Percentiles rank a stretch among this genome's conserved stretches.
Evolutionary conservation across 1,140 invertebrate genomes (phyloP).

Genomic region (Trichonephila clavipes): DNA sequence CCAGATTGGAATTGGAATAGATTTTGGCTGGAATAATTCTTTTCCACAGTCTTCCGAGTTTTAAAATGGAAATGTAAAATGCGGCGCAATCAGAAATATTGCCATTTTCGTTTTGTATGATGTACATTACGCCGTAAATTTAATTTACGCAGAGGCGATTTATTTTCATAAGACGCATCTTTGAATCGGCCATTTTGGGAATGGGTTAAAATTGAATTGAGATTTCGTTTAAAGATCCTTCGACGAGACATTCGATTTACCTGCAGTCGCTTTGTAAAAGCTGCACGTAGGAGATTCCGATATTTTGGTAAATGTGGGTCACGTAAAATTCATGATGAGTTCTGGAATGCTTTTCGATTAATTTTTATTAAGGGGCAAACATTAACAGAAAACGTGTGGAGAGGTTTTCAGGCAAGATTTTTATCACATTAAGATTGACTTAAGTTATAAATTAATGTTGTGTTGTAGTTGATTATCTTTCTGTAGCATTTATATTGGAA

Average conservation of each 20-base stretch:
- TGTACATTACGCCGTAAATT: not conserved
- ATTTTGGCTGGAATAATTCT: conserved; percentile 7
- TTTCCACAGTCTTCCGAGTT: not conserved
- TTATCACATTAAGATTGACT: too few species aligned
- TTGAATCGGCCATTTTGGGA: not conserved
- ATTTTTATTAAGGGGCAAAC: too few species aligned
- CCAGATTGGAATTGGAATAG: not conserved
- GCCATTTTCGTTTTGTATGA: conserved; percentile 1
- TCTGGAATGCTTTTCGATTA: too few species aligned
- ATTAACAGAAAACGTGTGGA: too few species aligned
- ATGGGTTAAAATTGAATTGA: not conserved
- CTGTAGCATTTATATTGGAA: too few species aligned
- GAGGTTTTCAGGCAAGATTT: too few species aligned
- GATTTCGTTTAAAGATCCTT: not conserved
- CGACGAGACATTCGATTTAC: not conserved
- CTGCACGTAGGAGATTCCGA: too few species aligned
- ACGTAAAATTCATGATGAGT: too few species aligned
- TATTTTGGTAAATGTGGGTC: too few species aligned
- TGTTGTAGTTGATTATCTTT: too few species aligned
- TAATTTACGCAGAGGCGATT: not conserved
- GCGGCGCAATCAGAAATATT: conserved; percentile 9
- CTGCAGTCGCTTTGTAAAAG: not conserved
- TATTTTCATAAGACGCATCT: not conserved
- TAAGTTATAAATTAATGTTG: too few species aligned
- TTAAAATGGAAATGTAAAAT: not conserved